Evolutionary conservation across 2,888 invertebrate genomes (phyloP), one percentile per base, ranked within the genome.

Genomic region (Onthophagus sagittarius): DNA sequence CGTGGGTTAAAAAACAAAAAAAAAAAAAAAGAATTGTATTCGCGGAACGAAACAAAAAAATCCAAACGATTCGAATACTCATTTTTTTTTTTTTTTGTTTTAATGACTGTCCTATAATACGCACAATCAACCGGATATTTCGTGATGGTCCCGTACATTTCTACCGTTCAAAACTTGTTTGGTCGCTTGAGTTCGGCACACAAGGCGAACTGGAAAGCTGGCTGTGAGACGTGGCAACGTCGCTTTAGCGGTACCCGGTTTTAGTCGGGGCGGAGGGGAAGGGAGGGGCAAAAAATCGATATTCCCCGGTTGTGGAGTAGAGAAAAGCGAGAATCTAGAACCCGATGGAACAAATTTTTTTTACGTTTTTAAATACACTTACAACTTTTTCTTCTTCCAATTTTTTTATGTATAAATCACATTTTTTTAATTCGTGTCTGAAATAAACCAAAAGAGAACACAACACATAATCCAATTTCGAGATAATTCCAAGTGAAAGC

Each of bases 121-220:
- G 75, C 75, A 71, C 75, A 78, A 77, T 75, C 63, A 78, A 71
- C 77, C 81, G 75, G 15, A 67, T 15, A 15, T 11, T 64, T 3
- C 64, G 64, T 64, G n/a, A 13, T 11, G 14, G 9, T 14, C 9
- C 15, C 23, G 15, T 9, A 64, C 39, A 63, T 71, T 71, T 72
- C 65, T 39, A 71, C 23, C 71, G 71, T 62, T 71, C 23, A 71
- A 14, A 13, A 62, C 31, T 15, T 13, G 53, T 65, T 64, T 73
- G 73, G 81, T 74, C 81, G 75, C 79, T 79, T 79, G 80, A 77
- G 23, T 75, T 75, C 76, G 78, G 81, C 80, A 81, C 80, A 80
- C 81, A 80, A 79, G 79, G 80, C 80, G 75, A 72, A 81, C 79
- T 82, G 81, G 81, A 83, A 82, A 82, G 82, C 81, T 80, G 80